Evolutionary conservation across 2,888 invertebrate genomes (phyloP).

Genomic region (Epinotia bilunana): DNA sequence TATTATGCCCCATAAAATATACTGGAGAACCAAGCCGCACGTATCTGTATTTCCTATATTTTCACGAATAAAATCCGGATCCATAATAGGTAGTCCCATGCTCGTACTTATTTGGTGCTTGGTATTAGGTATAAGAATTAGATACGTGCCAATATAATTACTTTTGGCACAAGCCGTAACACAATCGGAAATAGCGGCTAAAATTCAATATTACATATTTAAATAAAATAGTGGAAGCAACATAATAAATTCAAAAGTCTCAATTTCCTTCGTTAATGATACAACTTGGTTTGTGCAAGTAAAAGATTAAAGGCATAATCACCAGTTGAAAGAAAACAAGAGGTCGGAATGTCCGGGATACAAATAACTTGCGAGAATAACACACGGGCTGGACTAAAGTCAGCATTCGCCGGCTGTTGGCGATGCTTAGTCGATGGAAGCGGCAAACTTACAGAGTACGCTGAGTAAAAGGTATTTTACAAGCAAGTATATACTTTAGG

Average conservation of each 20-base stretch:
- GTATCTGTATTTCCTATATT: too few species aligned
- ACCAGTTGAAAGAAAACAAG: slow-evolving; percentile 47
- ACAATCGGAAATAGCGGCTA: too few species aligned
- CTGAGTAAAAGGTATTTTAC: neutral
- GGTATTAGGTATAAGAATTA: too few species aligned
- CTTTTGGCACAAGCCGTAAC: too few species aligned
- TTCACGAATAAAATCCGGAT: too few species aligned
- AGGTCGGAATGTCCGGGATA: slow-evolving; percentile 54
- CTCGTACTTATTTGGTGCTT: too few species aligned
- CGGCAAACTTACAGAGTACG: slow-evolving; percentile 16
- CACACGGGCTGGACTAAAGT: slow-evolving; percentile 73
- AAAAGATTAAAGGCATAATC: slow-evolving; percentile 33
- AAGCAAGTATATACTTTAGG: too few species aligned
- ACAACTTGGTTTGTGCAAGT: slow-evolving; percentile 4
- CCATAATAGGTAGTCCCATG: too few species aligned
- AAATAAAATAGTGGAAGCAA: neutral
- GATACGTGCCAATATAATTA: too few species aligned
- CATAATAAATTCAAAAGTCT: neutral
- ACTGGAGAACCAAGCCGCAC: too few species aligned
- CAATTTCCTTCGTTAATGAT: neutral
- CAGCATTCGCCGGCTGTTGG: slow-evolving; percentile 67
- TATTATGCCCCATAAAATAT: too few species aligned
- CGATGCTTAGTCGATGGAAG: slow-evolving; percentile 52
- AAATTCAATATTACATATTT: too few species aligned
- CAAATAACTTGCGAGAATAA: slow-evolving; percentile 74